Conservation (phyloP, 1,140 invertebrate species). For the Zaprionus taronus region DNA sequence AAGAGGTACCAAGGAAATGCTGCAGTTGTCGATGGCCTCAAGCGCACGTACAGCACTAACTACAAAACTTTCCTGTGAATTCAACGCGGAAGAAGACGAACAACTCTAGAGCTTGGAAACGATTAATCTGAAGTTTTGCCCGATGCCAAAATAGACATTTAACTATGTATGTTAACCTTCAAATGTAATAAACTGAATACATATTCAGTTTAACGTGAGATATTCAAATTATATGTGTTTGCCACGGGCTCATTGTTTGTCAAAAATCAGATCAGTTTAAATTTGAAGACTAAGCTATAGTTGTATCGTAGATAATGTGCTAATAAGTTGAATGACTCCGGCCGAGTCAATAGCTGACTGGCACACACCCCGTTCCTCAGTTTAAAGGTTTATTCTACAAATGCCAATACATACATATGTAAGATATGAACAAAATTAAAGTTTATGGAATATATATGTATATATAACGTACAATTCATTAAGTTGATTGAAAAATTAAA, state of each 20-base stretch:
- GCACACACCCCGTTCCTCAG: neutral
- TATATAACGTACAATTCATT: too few relatives aligned
- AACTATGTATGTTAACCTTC: neutral
- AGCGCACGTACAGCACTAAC: constrained; percentile 2
- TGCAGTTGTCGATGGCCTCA: constrained; percentile 12
- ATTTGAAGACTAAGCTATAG: neutral
- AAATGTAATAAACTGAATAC: neutral
- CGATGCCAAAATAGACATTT: neutral
- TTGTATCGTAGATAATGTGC: neutral
- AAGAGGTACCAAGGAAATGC: neutral
- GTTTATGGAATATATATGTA: too few relatives aligned
- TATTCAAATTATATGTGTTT: neutral
- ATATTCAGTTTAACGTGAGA: neutral
- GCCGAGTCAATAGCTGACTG: neutral
- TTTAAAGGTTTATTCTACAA: too few relatives aligned
- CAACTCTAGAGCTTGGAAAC: too few relatives aligned
- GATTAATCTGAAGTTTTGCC: too few relatives aligned
- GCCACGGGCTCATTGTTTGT: neutral
- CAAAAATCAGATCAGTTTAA: neutral
- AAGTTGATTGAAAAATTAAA: too few relatives aligned
- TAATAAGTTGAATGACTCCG: neutral
- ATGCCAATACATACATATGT: too few relatives aligned
- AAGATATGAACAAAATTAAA: too few relatives aligned
- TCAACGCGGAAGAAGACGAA: too few relatives aligned
- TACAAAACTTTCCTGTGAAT: neutral